Evolutionary conservation across 2,888 invertebrate genomes (phyloP).

Genomic region (Reticulitermes lucifugus): DNA sequence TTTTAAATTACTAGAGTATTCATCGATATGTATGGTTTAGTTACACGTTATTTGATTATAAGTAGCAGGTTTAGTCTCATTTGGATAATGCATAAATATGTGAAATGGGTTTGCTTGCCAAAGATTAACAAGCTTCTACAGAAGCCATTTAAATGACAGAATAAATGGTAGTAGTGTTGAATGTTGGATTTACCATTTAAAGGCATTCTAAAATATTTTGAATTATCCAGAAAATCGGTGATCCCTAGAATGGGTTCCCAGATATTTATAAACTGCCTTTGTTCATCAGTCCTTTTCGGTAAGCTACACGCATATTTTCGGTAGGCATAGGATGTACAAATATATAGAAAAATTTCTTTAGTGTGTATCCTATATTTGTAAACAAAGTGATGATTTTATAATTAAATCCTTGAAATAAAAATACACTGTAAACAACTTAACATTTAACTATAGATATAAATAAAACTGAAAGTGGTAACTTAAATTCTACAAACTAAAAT

Average conservation of each 20-base stretch:
- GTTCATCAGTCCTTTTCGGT: too few relatives aligned
- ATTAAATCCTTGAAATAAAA: constrained; percentile 4
- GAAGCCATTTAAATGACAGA: neutral
- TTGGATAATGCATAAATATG: neutral
- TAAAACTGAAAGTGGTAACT: neutral
- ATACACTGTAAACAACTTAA: constrained; percentile 16
- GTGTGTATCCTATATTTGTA: constrained; percentile 29
- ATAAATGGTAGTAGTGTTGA: too few relatives aligned
- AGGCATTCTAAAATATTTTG: too few relatives aligned
- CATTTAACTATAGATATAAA: neutral
- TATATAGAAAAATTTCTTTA: constrained; percentile 2
- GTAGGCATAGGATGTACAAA: neutral
- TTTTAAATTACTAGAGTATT: constrained; percentile 18
- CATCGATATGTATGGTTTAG: too few relatives aligned
- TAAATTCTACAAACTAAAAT: constrained; percentile 44
- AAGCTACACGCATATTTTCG: neutral
- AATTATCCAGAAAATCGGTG: too few relatives aligned
- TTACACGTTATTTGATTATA: too few relatives aligned
- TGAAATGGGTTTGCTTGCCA: neutral
- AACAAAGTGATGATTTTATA: constrained; percentile 35
- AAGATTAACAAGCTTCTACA: neutral
- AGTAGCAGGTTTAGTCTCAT: neutral
- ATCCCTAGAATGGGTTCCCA: too few relatives aligned
- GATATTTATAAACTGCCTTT: too few relatives aligned
- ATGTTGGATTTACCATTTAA: too few relatives aligned